These are phyloP conservation scores for Carapus acus DNA, from an alignment of 2,797 vertebrate genomes.

Conservation along the genomic window DNA sequence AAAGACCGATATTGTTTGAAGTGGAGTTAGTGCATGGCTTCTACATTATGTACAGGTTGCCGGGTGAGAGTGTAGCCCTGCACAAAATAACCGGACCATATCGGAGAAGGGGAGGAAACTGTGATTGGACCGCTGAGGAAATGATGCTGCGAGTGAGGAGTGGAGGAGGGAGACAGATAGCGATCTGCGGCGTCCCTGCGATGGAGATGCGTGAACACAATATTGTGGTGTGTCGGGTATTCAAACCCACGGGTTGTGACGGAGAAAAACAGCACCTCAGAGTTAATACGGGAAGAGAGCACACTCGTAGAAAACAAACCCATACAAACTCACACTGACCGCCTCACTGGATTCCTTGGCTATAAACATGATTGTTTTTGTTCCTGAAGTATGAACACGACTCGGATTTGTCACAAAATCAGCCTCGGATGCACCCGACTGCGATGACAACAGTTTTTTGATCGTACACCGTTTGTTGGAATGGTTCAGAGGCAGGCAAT, in stretches of 20 bases:
- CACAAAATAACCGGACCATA: slow-evolving; percentile 46
- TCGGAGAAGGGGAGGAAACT: slow-evolving; percentile 21
- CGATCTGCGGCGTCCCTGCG: slow-evolving; percentile 42
- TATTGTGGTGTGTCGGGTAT: slow-evolving; percentile 25
- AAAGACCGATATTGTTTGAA: slow-evolving; percentile 53
- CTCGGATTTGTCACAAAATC: slow-evolving; percentile 15
- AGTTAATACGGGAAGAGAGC: slow-evolving; percentile 55
- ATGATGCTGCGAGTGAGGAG: slow-evolving; percentile 40
- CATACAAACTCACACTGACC: slow-evolving; percentile 43
- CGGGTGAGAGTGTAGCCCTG: slow-evolving; percentile 45
- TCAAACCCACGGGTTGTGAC: slow-evolving; percentile 36
- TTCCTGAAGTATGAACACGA: slow-evolving; percentile 45
- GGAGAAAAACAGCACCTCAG: slow-evolving; percentile 62
- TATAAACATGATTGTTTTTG: slow-evolving; percentile 38
- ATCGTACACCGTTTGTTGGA: slow-evolving; percentile 18
- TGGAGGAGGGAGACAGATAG: slow-evolving; percentile 36
- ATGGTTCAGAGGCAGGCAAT: slow-evolving; percentile 18
- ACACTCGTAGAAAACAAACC: slow-evolving; percentile 48
- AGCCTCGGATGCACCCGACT: slow-evolving; percentile 26
- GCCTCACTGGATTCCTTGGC: slow-evolving; percentile 47
- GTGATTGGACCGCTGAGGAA: slow-evolving; percentile 54
- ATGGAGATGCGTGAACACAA: slow-evolving; percentile 21
- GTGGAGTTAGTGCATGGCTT: slow-evolving; percentile 76
- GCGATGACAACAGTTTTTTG: too few species aligned
- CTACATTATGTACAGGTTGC: slow-evolving; percentile 69